Conservation (phyloP, 2,797 vertebrate genomes). For the Trachops cirrhosus region DNA sequence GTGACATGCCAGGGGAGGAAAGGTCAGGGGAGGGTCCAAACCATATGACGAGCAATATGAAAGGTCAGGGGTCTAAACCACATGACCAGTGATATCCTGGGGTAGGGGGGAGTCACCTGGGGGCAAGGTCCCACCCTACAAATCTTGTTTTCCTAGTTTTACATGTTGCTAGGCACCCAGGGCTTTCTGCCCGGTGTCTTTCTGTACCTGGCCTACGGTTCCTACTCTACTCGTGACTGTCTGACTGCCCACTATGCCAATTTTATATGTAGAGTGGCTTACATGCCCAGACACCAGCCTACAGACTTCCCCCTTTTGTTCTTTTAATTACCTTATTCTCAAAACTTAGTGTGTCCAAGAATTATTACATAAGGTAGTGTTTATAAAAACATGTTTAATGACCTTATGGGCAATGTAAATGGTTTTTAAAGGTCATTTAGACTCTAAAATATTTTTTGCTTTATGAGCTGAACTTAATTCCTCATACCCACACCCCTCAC, state of each 20-base stretch:
- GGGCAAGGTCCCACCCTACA: not conserved
- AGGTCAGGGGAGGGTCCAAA: not conserved
- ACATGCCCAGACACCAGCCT: not conserved
- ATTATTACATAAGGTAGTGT: not conserved
- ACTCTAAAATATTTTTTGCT: not conserved
- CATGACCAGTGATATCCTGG: not conserved
- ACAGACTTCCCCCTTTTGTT: not conserved
- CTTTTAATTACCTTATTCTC: not conserved
- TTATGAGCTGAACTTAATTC: not conserved
- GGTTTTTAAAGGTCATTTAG: conserved; percentile 10
- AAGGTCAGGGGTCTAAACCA: not conserved
- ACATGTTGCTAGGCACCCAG: not conserved
- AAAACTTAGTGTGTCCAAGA: not conserved
- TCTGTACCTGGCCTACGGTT: not conserved
- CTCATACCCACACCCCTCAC: not conserved
- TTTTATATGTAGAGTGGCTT: not conserved
- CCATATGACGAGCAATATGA: not conserved
- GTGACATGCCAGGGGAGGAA: not conserved
- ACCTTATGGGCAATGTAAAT: not conserved
- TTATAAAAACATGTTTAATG: not conserved
- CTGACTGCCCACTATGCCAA: not conserved
- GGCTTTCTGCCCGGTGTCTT: not conserved
- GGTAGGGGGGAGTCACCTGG: not conserved
- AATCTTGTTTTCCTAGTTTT: not conserved
- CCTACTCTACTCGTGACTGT: not conserved